Base-by-base conservation (phyloP, 2,888 invertebrate species). In the Patella caerulea region DNA sequence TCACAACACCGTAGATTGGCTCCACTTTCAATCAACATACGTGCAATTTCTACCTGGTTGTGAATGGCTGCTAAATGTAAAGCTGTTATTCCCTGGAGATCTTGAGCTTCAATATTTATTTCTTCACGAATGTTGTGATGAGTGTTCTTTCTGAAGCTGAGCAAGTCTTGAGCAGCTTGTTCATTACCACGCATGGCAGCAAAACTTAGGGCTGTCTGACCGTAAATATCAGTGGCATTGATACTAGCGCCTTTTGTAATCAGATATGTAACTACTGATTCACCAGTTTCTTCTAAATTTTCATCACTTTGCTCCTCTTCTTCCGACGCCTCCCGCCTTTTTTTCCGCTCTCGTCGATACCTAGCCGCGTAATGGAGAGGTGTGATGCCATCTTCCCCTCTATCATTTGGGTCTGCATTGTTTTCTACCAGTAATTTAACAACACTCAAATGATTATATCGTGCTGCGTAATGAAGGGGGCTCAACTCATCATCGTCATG, bases 121-220 rank as follows among this genome's bases (percentile, higher is more conserved):
- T 94, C 94, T 75, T 94, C 65, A 11, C 19, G 19, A 19, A 65
- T 24, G 14, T 65, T 24, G 12, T 24, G 65, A 0, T 24, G 65
- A 4, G 19, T 14, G 9, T 7, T 45, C 4, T 45, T 45, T 9
- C 24, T 91, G 75, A 86, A 90, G 9, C 94, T 94, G 56, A 97
- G 90, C 72, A 97, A 92, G 65, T 95, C 92, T 86, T 94, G 94
- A 2, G 95, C 93, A 81, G 95, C 95, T 81, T 94, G 94, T 69
- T 94, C 93, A 85, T 95, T 95, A 29, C 96, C 96, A 17, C 94
- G 94, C 90, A 95, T 94, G 79, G 96, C 95, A 73, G 96, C 95
- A 83, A 96, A 93, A 91, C 97, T 97, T 29, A 97, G 93, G 0
- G 97, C 96, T 1, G 95, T 94, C 81, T 90, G 88, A 15, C 91